Evolutionary conservation across 2,113 vertebrate species (phyloP).

Genomic region (Tor tambroides): DNA sequence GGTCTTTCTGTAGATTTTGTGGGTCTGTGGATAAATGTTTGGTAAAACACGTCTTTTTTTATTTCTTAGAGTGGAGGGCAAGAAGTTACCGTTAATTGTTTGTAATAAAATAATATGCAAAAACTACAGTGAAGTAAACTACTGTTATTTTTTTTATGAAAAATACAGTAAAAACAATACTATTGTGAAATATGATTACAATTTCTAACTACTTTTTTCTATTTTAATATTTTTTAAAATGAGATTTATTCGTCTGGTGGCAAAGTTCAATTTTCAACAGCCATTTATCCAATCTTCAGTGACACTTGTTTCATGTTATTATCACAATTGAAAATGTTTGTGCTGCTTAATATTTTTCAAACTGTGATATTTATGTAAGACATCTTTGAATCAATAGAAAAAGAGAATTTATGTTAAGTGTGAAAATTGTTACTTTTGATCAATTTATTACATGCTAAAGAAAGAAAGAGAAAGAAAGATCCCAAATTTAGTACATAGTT

Average conservation of each 20-base stretch:
- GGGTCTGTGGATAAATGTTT: neutral
- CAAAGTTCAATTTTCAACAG: neutral
- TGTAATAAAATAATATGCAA: neutral
- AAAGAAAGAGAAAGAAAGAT: too few species aligned
- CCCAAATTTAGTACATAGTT: too few species aligned
- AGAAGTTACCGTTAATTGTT: neutral
- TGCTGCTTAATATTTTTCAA: neutral
- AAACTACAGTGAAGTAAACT: neutral
- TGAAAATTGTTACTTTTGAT: too few species aligned
- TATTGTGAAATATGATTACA: neutral
- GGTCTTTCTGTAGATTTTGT: neutral
- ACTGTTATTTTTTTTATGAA: neutral
- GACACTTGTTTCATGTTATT: neutral
- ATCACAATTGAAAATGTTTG: neutral
- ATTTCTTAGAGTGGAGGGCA: neutral
- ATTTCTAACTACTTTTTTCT: neutral
- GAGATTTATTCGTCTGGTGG: neutral
- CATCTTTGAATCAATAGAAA: too few species aligned
- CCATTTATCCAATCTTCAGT: neutral
- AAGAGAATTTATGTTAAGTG: too few species aligned
- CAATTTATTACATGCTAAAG: too few species aligned
- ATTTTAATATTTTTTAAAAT: neutral
- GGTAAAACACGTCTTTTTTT: neutral
- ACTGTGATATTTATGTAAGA: neutral
- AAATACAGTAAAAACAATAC: neutral